Base-by-base conservation (phyloP, 2,888 invertebrate species). In the Ditylenchus weischeri region DNA sequence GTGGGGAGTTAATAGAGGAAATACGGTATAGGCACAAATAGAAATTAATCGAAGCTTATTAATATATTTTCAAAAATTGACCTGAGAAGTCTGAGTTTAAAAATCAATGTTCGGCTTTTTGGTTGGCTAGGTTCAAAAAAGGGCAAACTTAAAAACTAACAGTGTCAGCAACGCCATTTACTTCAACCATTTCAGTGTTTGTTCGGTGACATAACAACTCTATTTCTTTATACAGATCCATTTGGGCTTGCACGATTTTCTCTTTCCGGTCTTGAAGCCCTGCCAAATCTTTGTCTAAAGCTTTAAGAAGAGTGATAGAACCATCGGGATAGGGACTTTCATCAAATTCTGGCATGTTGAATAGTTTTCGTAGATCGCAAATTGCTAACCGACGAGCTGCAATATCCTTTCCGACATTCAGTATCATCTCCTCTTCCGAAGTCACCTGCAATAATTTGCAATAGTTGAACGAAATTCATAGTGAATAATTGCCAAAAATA, bases 281-380 rank as follows among this genome's bases (percentile, higher is more conserved):
- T 13, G 36, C 38, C 36, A 65, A 35, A 43, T 65, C 65, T n/a
- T n/a, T 35, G 51, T 65, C 63, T 4, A 65, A 21, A 63, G 65
- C 65, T 65, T 65, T 65, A n/a, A 65, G 61, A 21, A 65, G 23
- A 64, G 65, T 43, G 18, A 65, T 64, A 11, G 65, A 65, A 13
- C 62, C 65, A 8, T 35, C 23, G 7, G 35, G 48, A 29, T 49
- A 65, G 15, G n/a, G 18, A 18, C 29, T 29, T 62, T 65, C 65
- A 18, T 65, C 65, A 21, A 65, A 65, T 13, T 6, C 7, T 19
- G 10, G 61, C 38, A 49, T 36, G n/a, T 6, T 19, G 15, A 65
- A 65, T 5, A 65, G 13, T 19, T 36, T 50, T 6, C 38, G 36
- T n/a, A 65, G 51, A 8, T 65, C 62, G 15, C 29, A 5, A 10